Evolutionary conservation across 2,888 invertebrate species (phyloP).

Genomic region (Himalopsyche anomala): DNA sequence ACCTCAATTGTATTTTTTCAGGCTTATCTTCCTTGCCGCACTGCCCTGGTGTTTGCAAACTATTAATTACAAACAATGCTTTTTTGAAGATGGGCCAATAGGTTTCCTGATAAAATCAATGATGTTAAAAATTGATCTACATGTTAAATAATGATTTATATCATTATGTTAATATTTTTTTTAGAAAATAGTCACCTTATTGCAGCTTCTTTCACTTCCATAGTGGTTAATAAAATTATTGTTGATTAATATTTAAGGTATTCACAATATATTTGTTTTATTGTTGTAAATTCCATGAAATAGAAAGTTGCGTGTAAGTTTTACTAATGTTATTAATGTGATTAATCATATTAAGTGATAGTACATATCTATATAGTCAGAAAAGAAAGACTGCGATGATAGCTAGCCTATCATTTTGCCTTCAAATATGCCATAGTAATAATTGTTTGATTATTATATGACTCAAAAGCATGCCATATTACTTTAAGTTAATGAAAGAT

Average conservation of each 20-base stretch:
- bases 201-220: no score
- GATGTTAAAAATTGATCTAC: no score
- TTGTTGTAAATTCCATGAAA: background rate
- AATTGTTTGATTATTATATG: background rate
- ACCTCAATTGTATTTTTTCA: conserved; percentile 71
- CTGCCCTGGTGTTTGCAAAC: conserved; percentile 81
- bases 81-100: no score
- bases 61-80: background rate
- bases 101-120: background rate
- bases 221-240: background rate
- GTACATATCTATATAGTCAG: conserved; percentile 15
- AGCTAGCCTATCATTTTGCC: conserved; percentile 28
- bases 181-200: no score
- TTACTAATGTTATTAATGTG: conserved; percentile 24
- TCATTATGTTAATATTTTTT: no score
- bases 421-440: conserved; percentile 17
- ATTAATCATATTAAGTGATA: conserved; percentile 9
- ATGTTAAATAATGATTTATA: no score
- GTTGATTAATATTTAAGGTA: conserved; percentile 3
- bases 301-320: background rate
- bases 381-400: conserved; percentile 29
- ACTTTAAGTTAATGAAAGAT: conserved; percentile 8
- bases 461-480: conserved; percentile 9
- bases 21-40: conserved; percentile 86
- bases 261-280: background rate